Evolutionary conservation across 30 jellyfish, hydroid and myxozoan genomes (phyloP), one percentile per base, ranked within the genome.

Genomic region (Catostylus mosaicus): DNA sequence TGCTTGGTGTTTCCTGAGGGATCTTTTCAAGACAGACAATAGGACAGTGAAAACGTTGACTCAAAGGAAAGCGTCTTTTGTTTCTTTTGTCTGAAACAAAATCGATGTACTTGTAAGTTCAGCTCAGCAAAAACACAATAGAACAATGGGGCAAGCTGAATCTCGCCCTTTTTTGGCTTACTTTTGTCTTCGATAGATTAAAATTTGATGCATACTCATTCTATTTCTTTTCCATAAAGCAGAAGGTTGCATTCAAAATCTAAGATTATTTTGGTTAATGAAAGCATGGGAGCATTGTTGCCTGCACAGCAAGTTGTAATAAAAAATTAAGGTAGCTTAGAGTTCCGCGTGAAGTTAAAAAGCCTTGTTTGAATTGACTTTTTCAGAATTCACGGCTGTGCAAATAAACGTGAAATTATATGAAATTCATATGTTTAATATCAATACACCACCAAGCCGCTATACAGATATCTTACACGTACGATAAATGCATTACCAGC

Each of bases 1-100:
- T 68, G 92, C 92, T 70, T 38, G 80, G 75, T 69, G 92, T 60
- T 70, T 70, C 86, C 80, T 82, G 86, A 59, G 61, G 73, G 77
- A 34, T 70, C 85, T 52, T 48, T 54, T 70, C 81, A 82, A 82
- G 67, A 32, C 43, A 56, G 83, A 82, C 92, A 82, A 82, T 68
- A 82, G 82, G 50, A 56, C 75, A 36, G 48, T 0, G 70, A 68
- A n/a, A 35, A 69, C 36, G 66, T 46, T 43, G 83, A 82, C 54
- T 60, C 63, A 82, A 69, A 52, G 68, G 60, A 66, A 68, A 59
- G 80, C 82, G 83, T 60, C 92, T 57, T 67, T 82, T 82, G 92
- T 82, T 61, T 30, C 47, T 37, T 23, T 30, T 30, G 92, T 68
- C 86, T 67, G 92, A 81, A 81, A 56, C 85, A 48, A 82, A 70